Evolutionary conservation across 2,797 vertebrate species (phyloP), one percentile per base, ranked within the genome.

Genomic region (Echiichthys vipera): DNA sequence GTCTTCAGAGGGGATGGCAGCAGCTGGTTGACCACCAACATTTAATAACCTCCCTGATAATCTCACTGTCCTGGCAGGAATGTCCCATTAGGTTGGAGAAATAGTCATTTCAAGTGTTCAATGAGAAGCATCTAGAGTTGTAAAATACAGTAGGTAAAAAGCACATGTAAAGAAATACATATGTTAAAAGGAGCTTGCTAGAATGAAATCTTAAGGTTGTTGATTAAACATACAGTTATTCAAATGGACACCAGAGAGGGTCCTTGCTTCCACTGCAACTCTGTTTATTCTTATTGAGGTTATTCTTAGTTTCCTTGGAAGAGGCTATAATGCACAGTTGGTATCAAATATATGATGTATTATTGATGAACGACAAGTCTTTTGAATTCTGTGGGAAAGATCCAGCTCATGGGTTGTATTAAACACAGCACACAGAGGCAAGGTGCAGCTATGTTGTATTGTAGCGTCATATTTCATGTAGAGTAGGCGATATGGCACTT

Each of bases 391-490:
- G 53, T 55, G 39, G 22, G 4, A 4, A 30, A 50, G 7, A 29
- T 67, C 42, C 50, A 37, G 27, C 39, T 34, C 34, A 39, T 12
- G 9, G 13, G 9, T 30, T 25, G 7, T 53, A 5, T 66, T 36
- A 39, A 40, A 63, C 36, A 58, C 22, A 27, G 32, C 39, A 17
- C 36, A 43, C 0, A 69, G 58, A 66, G 15, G n/a, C 55, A 36
- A 5, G 18, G 29, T 25, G 57, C 8, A 54, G 29, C 32, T 67
- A 25, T 49, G 37, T 30, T 65, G 42, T 65, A 43, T 55, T 59
- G 51, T 45, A 40, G 50, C 71, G 74, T 82, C 78, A 66, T 2
- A n/a, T 80, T 66, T 65, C 69, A 65, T 22, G n/a, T 11, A 24
- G 22, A 18, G 27, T 20, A 3, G 5, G 8, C 32, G n/a, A n/a